Evolutionary conservation across 1,140 invertebrate species (phyloP), one percentile per base, ranked within the genome.

Genomic region (Rhopalosiphum maidis): DNA sequence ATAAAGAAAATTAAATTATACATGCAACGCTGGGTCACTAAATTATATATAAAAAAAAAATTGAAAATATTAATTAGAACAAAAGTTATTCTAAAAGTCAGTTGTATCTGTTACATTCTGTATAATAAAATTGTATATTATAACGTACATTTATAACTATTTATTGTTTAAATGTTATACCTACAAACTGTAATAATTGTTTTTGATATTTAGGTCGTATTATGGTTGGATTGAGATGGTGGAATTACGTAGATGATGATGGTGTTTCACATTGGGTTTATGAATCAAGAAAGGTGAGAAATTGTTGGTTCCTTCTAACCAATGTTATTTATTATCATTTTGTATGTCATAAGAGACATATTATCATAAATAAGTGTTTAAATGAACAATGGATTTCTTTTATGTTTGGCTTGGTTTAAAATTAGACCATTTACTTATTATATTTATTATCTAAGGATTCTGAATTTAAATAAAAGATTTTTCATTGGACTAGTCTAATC

Each of bases 181-280:
- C 0, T 46, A 43, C 18, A 60, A 37, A 41, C 35, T n/a, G 68
- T 93, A 92, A 9, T 86, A 90, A 51, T 94, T 93, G 90, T 89
- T 94, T 55, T 93, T 94, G 94, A 68, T 68, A n/a, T 95, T n/a
- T 94, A 96, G 96, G 98, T 91, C 96, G 99, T 94, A 95, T 99
- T 55, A 96, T 99, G 95, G 99, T 99, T 88, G 99, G 99, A 23
- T 95, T 99, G 11, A 96, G 99, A 94, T 99, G 99, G 99, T 99
- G 99, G 99, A 99, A 99, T 96, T 99, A 99, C 95, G 97, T 99
- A 1, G 99, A 99, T 95, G 98, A 99, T 94, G 97, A 99, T 94
- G 99, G 99, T 43, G 97, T 98, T 94, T 99, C 98, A 94, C 98
- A 99, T 95, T 99, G 99, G 99, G 97, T 99, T 21, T 99, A 98